A percentile compares a stretch with the other conserved stretches of the same genome.
Conservation (phyloP, 2,797 vertebrate species). For the Chrysocyon brachyurus region DNA sequence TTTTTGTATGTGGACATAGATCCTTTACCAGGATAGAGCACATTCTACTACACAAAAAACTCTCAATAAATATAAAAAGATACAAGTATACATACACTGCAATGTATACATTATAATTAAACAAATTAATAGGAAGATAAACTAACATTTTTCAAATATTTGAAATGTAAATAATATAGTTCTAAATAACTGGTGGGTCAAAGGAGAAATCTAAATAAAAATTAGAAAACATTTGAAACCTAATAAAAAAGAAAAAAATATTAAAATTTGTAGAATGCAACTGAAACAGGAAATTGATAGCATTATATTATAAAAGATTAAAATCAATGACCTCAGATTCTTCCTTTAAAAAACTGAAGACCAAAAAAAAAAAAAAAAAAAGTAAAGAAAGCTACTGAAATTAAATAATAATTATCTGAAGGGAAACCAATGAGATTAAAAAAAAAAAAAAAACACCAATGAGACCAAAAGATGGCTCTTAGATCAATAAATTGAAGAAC, state of each 20-base stretch:
- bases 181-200: neutral
- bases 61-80: constrained; percentile 22
- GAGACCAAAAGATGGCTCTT: neutral
- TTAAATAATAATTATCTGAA: neutral
- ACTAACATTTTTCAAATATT: neutral
- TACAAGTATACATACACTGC: neutral
- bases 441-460: neutral
- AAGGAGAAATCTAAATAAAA: neutral
- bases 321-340: neutral
- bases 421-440: neutral
- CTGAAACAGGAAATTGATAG: neutral
- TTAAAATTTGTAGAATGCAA: neutral
- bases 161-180: neutral
- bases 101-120: neutral
- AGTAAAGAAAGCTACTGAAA: neutral
- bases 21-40: neutral
- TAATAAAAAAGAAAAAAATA: neutral
- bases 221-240: neutral
- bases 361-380: neutral
- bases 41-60: neutral
- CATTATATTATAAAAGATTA: neutral
- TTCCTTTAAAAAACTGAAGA: neutral
- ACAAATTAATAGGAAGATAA: neutral
- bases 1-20: neutral
- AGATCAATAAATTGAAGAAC: neutral